These are phyloP conservation scores for Mustelus asterias DNA, from an alignment of 2,113 vertebrate genomes.

Conservation along the genomic window DNA sequence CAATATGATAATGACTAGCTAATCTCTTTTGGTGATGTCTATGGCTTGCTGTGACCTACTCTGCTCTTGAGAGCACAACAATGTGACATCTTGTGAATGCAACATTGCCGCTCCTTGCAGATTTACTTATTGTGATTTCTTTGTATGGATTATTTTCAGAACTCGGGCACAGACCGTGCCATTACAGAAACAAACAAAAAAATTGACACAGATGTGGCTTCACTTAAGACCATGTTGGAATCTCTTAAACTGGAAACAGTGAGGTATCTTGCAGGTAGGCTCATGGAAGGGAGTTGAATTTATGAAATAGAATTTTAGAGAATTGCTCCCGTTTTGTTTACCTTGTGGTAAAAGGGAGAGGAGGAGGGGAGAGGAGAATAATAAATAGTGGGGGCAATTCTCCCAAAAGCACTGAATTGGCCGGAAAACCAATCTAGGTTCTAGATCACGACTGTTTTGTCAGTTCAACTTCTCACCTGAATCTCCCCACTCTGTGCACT, in stretches of 20 bases:
- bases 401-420: no score
- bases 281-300: not conserved
- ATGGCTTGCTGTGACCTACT: not conserved
- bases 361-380: not conserved
- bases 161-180: constrained; percentile 68
- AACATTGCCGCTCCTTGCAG: not conserved
- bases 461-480: no score
- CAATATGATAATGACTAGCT: not conserved
- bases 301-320: not conserved
- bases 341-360: not conserved
- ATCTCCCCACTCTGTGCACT: no score
- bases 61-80: no score
- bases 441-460: no score
- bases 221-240: constrained; percentile 86
- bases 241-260: constrained; percentile 88
- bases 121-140: not conserved
- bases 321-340: not conserved
- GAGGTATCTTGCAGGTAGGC: constrained; percentile 75
- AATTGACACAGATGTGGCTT: constrained; percentile 90
- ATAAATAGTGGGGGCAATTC: not conserved
- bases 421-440: no score
- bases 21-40: not conserved
- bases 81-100: not conserved
- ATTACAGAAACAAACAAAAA: constrained; percentile 85
- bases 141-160: constrained; percentile 56